Conservation (phyloP, 2,888 invertebrate species). For the Sminthurinus aureus region DNA sequence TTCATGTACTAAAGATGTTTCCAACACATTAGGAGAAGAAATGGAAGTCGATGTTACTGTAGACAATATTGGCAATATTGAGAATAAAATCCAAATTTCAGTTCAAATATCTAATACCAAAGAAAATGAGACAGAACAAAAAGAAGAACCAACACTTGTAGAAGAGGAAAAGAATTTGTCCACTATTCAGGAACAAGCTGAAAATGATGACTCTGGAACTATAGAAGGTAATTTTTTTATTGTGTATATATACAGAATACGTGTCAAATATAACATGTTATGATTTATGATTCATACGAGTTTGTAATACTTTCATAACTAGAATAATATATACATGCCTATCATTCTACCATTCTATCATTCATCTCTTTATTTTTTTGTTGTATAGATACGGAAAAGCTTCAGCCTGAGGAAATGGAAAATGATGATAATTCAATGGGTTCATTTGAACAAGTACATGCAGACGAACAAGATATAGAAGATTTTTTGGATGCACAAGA, state of each 20-base stretch:
- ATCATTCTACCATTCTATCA: no score
- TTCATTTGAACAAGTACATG: conserved; percentile 7
- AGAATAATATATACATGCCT: neutral
- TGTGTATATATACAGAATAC: neutral
- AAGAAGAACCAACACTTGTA: neutral
- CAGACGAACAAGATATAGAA: conserved; percentile 5
- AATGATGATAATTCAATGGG: neutral
- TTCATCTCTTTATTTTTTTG: neutral
- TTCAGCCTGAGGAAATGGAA: neutral
- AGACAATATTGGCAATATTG: neutral
- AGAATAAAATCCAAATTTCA: no score
- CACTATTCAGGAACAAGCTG: neutral
- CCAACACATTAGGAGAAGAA: neutral
- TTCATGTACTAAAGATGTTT: neutral
- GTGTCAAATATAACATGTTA: neutral
- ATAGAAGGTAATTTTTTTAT: neutral
- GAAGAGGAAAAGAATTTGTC: neutral
- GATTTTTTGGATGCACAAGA: conserved; percentile 25
- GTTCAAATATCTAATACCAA: no score
- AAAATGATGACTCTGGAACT: conserved; percentile 5
- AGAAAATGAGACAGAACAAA: neutral
- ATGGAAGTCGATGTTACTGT: neutral
- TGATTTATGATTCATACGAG: neutral
- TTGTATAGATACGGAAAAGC: neutral
- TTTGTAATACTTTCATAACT: no score